A percentile compares a stretch with the other conserved stretches of the same genome.
These are phyloP conservation scores for Agrilus biguttatus DNA, from an alignment of 2,888 invertebrate genomes.

Conservation along the genomic window DNA sequence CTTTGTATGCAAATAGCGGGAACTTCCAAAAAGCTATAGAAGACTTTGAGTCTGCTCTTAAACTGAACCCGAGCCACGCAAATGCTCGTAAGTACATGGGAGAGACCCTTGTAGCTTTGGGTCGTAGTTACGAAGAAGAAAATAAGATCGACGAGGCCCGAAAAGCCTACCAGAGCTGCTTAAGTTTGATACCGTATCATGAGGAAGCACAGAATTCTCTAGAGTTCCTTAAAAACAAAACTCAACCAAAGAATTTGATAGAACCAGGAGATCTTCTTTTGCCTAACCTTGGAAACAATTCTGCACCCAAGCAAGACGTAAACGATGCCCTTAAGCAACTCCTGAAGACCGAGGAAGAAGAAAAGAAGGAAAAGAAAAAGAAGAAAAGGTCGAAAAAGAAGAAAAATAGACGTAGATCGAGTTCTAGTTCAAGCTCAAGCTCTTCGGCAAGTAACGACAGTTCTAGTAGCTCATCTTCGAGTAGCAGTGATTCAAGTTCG, in stretches of 20 bases:
- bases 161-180: conserved; percentile 71
- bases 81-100: conserved; percentile 91
- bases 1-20: conserved; percentile 85
- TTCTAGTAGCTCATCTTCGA: conserved; percentile 38
- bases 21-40: conserved; percentile 87
- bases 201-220: conserved; percentile 76
- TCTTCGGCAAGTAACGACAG: conserved; percentile 37
- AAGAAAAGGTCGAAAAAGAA: conserved; percentile 49
- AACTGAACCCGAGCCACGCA: conserved; percentile 75
- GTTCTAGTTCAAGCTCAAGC: conserved; percentile 33
- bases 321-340: conserved; percentile 51
- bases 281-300: conserved; percentile 38
- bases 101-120: conserved; percentile 80
- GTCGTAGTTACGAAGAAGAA: conserved; percentile 77
- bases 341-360: conserved; percentile 36
- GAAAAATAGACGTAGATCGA: conserved; percentile 45
- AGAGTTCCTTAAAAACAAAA: conserved; percentile 63
- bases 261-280: conserved; percentile 47
- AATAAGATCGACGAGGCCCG: conserved; percentile 73
- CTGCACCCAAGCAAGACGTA: conserved; percentile 35
- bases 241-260: conserved; percentile 42
- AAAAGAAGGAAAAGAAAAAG: conserved; percentile 47
- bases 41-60: conserved; percentile 85
- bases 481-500: conserved; percentile 48
- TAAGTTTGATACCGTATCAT: conserved; percentile 72